Evolutionary conservation across 2,113 vertebrate genomes (phyloP).

Genomic region (Ophiodon elongatus): DNA sequence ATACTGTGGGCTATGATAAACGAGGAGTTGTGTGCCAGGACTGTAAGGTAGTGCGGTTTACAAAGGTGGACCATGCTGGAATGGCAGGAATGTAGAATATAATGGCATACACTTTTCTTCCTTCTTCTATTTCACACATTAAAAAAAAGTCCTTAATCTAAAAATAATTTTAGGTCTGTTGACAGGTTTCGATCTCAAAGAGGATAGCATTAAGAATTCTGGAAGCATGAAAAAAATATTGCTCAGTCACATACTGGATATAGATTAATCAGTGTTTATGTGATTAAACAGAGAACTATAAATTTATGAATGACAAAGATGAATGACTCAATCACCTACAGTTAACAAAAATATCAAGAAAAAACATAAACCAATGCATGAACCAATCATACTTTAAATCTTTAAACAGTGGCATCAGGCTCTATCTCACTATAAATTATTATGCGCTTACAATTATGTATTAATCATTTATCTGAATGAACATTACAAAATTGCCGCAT

Average conservation of each 20-base stretch:
- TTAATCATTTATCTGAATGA: neutral
- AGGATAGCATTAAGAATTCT: neutral
- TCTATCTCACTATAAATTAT: neutral
- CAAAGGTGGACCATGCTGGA: neutral
- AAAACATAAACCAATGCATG: constrained; percentile 5
- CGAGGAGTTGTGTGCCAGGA: constrained; percentile 8
- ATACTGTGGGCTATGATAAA: constrained; percentile 32
- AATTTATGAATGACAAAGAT: neutral
- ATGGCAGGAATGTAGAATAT: constrained; percentile 2
- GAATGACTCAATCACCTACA: neutral
- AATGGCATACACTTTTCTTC: neutral
- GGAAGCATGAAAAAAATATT: neutral
- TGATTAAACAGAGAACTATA: neutral
- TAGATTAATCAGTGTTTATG: neutral
- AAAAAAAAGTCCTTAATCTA: neutral
- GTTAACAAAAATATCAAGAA: neutral
- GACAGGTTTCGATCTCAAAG: neutral
- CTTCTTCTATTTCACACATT: neutral
- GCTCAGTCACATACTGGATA: neutral
- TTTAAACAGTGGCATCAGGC: neutral
- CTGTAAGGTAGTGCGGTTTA: neutral
- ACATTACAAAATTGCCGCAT: neutral
- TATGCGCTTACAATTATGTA: neutral
- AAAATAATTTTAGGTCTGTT: neutral
- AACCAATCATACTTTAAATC: neutral